These are phyloP conservation scores for Globia sparganii DNA, from an alignment of 2,888 invertebrate species.

Conservation along the genomic window DNA sequence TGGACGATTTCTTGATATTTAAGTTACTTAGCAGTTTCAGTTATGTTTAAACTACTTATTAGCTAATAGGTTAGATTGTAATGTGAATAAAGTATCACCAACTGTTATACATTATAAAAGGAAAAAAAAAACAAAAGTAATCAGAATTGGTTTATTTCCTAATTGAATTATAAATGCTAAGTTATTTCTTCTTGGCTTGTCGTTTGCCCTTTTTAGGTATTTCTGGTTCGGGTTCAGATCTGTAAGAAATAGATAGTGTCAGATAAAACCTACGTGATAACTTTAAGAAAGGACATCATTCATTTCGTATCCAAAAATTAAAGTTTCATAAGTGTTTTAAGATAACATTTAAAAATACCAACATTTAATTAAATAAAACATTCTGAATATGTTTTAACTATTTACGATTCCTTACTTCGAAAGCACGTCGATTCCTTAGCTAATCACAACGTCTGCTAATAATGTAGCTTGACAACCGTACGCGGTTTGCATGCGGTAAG, in stretches of 20 bases:
- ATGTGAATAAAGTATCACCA: not conserved
- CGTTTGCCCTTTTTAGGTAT: slow-evolving; percentile 76
- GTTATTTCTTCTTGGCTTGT: slow-evolving; percentile 77
- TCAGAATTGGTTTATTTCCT: slow-evolving; percentile 44
- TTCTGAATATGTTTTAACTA: no score
- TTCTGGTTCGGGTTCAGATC: slow-evolving; percentile 84
- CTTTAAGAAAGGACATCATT: not conserved
- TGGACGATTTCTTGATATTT: not conserved
- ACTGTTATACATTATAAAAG: not conserved
- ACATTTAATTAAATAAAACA: no score
- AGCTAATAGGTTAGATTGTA: not conserved
- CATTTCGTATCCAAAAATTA: no score
- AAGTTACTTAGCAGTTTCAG: not conserved
- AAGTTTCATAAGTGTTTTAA: no score
- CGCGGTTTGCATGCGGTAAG: no score
- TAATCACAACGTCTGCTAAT: no score
- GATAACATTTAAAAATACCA: no score
- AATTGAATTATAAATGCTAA: slow-evolving; percentile 36
- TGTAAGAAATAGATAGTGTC: slow-evolving; percentile 62
- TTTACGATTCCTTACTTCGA: no score
- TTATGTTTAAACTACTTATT: not conserved
- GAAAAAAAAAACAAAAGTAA: slow-evolving; percentile 29
- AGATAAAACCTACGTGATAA: not conserved
- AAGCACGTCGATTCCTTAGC: no score
- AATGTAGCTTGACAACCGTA: no score